Base-by-base conservation (phyloP, 2,888 invertebrate genomes). In the Lydus trimaculatus region DNA sequence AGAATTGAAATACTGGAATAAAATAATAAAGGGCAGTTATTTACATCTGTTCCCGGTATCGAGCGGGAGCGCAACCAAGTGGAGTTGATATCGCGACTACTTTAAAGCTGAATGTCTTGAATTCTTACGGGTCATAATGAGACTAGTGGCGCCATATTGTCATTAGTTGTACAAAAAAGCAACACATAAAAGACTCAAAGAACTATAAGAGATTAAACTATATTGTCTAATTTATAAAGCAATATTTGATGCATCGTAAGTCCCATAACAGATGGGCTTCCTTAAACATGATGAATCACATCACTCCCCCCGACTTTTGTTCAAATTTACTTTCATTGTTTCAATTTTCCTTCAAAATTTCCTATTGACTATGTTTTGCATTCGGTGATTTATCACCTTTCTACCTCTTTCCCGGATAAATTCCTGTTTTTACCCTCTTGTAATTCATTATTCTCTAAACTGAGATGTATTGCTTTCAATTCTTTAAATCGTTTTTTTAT, bases 251-350 rank as follows among this genome's bases (percentile, higher is more conserved):
- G 73, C 72, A 76, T 76, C 73, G 72, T 63, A 74, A 66, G 66
- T 73, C 75, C 66, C 73, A 72, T 66, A 67, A 67, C 70, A 73
- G 75, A 73, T 72, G 72, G 70, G 71, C 63, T 71, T 72, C 65
- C 68, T 76, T 72, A 73, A 74, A 76, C 73, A 76, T 75, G 75
- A 76, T 75, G 72, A 75, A 76, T 76, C 72, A 66, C 76, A 66
- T 69, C 69, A 64, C 56, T 69, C 72, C 71, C 69, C 71, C 61
- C 65, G 62, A 63, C 71, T 70, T 74, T 75, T 75, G 73, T 76
- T 75, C 73, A 73, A 73, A 76, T 72, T 72, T 71, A 65, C 71
- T 43, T 67, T 65, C 71, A 71, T 71, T 71, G 71, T 71, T 71
- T 71, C 68, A 67, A 65, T 68, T 63, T 65, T 33, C 6, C 43